A percentile compares a stretch with the other conserved stretches of the same genome.
Evolutionary conservation across 2,888 invertebrate species (phyloP).

Genomic region (Noctua janthe): DNA sequence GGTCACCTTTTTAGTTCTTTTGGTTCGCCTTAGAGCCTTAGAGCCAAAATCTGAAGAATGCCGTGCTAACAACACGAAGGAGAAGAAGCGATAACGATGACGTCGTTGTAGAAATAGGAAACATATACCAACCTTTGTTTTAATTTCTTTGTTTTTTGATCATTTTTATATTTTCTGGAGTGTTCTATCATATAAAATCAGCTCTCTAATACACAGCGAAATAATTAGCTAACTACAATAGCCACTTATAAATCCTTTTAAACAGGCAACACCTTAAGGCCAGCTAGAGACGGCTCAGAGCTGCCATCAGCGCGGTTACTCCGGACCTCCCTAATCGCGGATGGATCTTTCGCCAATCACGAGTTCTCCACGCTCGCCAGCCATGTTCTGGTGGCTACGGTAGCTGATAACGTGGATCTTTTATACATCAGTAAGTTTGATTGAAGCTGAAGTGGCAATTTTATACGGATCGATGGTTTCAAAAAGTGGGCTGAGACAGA

Average conservation of each 20-base stretch:
- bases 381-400: slow-evolving; percentile 61
- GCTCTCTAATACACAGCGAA: neutral
- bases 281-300: slow-evolving; percentile 70
- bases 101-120: neutral
- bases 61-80: neutral
- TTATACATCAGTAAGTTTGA: slow-evolving; percentile 64
- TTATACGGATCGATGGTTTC: neutral
- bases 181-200: neutral
- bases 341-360: slow-evolving; percentile 67
- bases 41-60: neutral
- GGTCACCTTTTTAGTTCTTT: neutral
- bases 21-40: neutral
- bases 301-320: slow-evolving; percentile 72
- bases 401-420: slow-evolving; percentile 69
- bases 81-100: neutral
- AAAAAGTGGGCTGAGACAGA: neutral
- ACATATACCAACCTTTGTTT: neutral
- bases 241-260: neutral
- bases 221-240: neutral
- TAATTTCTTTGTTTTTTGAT: neutral
- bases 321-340: slow-evolving; percentile 70
- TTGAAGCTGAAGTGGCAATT: neutral
- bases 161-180: neutral
- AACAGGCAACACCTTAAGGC: slow-evolving; percentile 66
- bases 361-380: slow-evolving; percentile 69